Evolutionary conservation across 2,888 invertebrate species (phyloP).

Genomic region (Drosophila macrospina): DNA sequence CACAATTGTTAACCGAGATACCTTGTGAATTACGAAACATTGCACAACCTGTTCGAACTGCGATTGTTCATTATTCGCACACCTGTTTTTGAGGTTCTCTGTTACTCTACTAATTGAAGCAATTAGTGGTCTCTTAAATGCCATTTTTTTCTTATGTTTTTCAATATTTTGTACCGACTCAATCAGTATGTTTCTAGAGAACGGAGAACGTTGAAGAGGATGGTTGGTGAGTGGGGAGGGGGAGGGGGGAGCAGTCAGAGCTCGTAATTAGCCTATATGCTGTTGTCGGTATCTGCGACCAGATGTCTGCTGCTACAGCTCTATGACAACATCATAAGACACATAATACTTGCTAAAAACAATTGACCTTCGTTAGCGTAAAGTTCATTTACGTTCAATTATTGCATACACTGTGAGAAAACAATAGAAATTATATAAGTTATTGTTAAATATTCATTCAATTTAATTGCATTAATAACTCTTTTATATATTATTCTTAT

Average conservation of each 20-base stretch:
- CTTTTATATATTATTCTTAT: neutral
- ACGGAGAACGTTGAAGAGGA: neutral
- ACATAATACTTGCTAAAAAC: conserved; percentile 54
- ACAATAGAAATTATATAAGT: neutral
- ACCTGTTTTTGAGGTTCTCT: conserved; percentile 53
- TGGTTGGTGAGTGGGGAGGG: neutral
- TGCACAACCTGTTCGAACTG: conserved; percentile 60
- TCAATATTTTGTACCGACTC: conserved; percentile 47
- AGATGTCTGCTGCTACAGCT: conserved; percentile 36
- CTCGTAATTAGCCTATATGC: conserved; percentile 58
- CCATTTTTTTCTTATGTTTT: conserved; percentile 51
- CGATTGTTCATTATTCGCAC: conserved; percentile 51
- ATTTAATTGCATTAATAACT: neutral
- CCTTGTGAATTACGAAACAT: conserved; percentile 27
- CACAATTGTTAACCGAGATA: conserved; percentile 50
- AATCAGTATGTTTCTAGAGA: conserved; percentile 47
- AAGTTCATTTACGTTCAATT: conserved; percentile 71
- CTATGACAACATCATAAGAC: conserved; percentile 36
- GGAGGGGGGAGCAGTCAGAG: neutral
- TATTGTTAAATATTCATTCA: neutral
- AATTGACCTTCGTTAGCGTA: conserved; percentile 72
- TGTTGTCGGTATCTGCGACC: conserved; percentile 29
- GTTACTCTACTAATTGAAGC: conserved; percentile 62
- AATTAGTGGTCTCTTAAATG: conserved; percentile 72
- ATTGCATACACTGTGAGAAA: conserved; percentile 42